phyloP scores from a whole-genome alignment of 1,140 invertebrate species.

The Aphelenchoides fujianensis region DNA sequence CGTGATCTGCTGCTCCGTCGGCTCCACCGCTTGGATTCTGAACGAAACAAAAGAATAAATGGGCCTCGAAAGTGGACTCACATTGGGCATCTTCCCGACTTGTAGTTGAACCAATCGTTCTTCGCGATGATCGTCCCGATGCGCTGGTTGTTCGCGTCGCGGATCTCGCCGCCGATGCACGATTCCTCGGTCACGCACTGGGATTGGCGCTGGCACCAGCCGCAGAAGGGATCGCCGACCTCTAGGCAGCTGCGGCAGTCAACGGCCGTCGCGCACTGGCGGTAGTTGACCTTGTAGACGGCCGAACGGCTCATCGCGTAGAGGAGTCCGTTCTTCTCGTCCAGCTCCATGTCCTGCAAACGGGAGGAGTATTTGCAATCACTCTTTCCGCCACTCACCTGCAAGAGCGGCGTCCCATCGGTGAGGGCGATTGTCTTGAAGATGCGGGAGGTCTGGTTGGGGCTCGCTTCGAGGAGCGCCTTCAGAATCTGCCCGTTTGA shows the following conservation, averaged over 20 bases:
- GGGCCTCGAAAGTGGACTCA: constrained; percentile 24
- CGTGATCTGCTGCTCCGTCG: constrained; percentile 59
- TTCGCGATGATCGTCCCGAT: constrained; percentile 25
- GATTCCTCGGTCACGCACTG: constrained; percentile 40
- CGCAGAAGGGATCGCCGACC: constrained; percentile 57
- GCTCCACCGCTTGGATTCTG: constrained; percentile 55
- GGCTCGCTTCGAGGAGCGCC: constrained; percentile 22
- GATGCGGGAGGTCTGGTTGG: constrained; percentile 36
- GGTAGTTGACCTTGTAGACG: constrained; percentile 52
- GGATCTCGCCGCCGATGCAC: constrained; percentile 31
- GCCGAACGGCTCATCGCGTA: constrained; percentile 35
- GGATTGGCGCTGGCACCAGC: constrained; percentile 52
- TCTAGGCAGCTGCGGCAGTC: constrained; percentile 53
- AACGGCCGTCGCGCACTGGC: constrained; percentile 37
- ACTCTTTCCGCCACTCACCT: background rate
- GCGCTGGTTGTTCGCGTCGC: constrained; percentile 21
- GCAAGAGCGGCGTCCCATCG: constrained; percentile 37
- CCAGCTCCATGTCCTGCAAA: constrained; percentile 49
- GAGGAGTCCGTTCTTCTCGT: constrained; percentile 49
- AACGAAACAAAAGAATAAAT: constrained; percentile 38
- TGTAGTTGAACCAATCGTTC: constrained; percentile 58
- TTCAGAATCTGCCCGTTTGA: constrained; percentile 50
- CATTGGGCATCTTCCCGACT: constrained; percentile 55
- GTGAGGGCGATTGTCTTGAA: constrained; percentile 51
- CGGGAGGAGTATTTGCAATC: background rate